Evolutionary conservation across 2,797 vertebrate genomes (phyloP), one percentile per base, ranked within the genome.

Genomic region (Melanotaenia parkinsoni): DNA sequence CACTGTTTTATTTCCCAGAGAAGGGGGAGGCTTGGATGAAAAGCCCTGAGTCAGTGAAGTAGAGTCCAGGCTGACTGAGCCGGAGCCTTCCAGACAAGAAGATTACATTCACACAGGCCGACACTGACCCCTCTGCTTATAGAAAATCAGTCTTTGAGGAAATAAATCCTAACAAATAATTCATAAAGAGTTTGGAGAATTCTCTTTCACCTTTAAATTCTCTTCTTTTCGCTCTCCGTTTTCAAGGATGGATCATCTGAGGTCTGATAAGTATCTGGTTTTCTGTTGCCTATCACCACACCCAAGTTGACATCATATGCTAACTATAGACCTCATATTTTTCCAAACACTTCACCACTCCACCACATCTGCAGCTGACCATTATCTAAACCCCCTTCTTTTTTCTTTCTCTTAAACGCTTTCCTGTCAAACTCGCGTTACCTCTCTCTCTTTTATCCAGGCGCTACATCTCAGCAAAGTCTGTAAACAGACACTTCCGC

Each of bases 401-500:
- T 84, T 28, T 28, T 28, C 26, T 70, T 66, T 73, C 50, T 76
- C 63, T 81, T 70, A 67, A 76, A 67, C 60, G n/a, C 64, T 64
- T 66, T 72, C 70, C 60, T 76, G 28, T 56, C 71, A 63, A 62
- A 65, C 65, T 74, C 70, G 63, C 53, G 35, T 62, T 69, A 22
- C 73, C 54, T 62, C 30, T 81, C 57, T 57, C 77, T 73, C 76
- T 69, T 63, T 74, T 72, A 79, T 65, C 67, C 50, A 62, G 50
- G 70, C 77, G 72, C 79, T 76, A 26, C 2, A 67, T 77, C 62
- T 85, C 80, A 83, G 82, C 72, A 80, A 78, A 84, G 64, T 74
- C 76, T 71, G 93, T 92, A 94, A 95, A 80, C 76, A 35, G 89
- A 95, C 85, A 89, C 89, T 84, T 85, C 93, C 91, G 11, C 38